These are phyloP conservation scores for Drosophila navojoa DNA, from an alignment of 1,140 invertebrate species.

Conservation along the genomic window DNA sequence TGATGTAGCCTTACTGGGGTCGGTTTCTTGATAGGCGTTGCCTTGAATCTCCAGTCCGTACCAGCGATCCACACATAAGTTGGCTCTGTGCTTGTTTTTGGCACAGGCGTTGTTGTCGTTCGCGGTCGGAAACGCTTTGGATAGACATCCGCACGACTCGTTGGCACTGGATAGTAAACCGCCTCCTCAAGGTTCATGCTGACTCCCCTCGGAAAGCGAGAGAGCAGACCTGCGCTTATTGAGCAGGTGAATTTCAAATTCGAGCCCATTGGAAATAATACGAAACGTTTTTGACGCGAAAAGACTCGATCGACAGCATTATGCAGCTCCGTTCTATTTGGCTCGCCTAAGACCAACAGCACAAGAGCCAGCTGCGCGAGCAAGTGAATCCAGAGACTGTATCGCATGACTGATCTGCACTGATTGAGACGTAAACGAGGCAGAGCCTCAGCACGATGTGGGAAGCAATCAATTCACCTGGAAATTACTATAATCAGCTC, in stretches of 20 bases:
- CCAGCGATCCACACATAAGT: slow-evolving; percentile 74
- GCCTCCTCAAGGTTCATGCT: slow-evolving; percentile 68
- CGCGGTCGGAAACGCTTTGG: slow-evolving; percentile 66
- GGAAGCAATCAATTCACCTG: slow-evolving; percentile 20
- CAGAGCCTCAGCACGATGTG: neutral
- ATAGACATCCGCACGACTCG: slow-evolving; percentile 67
- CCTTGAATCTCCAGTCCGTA: slow-evolving; percentile 73
- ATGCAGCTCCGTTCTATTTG: slow-evolving; percentile 44
- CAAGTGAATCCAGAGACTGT: slow-evolving; percentile 37
- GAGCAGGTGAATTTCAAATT: slow-evolving; percentile 69
- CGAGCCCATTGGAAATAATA: slow-evolving; percentile 66
- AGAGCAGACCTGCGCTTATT: slow-evolving; percentile 62
- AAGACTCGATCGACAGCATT: slow-evolving; percentile 70
- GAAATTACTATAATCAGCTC: slow-evolving; percentile 11
- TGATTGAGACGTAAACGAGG: slow-evolving; percentile 57
- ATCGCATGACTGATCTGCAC: slow-evolving; percentile 48
- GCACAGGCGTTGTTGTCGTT: slow-evolving; percentile 61
- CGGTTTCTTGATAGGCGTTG: slow-evolving; percentile 66
- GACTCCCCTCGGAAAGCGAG: slow-evolving; percentile 57
- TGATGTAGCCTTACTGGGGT: slow-evolving; percentile 41
- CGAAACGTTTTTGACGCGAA: slow-evolving; percentile 69
- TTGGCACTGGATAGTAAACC: slow-evolving; percentile 70
- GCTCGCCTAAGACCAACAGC: slow-evolving; percentile 5
- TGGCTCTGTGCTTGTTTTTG: slow-evolving; percentile 49
- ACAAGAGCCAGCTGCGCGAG: slow-evolving; percentile 15